Percentiles rank a stretch among this genome's conserved stretches.
Evolutionary conservation across 2,888 invertebrate species (phyloP).

Genomic region (Drosophila subquinaria): DNA sequence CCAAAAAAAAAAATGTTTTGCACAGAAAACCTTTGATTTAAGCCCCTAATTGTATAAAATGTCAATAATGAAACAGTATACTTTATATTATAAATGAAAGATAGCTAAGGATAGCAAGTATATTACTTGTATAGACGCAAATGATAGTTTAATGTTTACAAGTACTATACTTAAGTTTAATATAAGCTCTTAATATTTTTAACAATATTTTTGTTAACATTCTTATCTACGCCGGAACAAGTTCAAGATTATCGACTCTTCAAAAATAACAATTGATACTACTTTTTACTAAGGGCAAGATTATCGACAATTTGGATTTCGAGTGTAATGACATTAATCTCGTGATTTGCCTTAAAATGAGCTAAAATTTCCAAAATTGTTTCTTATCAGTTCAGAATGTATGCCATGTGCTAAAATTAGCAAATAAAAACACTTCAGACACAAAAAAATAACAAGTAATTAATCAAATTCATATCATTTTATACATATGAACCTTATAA

Average conservation of each 20-base stretch:
- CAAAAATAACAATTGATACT: not conserved
- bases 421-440: slow-evolving; percentile 5
- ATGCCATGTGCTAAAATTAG: slow-evolving; percentile 31
- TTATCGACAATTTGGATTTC: not conserved
- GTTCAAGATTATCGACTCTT: not conserved
- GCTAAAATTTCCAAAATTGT: not conserved
- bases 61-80: too few relatives aligned
- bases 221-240: not conserved
- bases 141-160: not conserved
- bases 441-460: slow-evolving; percentile 15
- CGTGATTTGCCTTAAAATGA: not conserved
- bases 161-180: not conserved
- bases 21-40: too few relatives aligned
- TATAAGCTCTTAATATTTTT: not conserved
- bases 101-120: not conserved
- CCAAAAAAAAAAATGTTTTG: too few relatives aligned
- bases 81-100: too few relatives aligned
- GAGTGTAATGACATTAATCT: slow-evolving; percentile 15
- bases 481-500: slow-evolving; percentile 6
- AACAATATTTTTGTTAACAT: not conserved
- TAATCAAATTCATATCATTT: slow-evolving; percentile 29
- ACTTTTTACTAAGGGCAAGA: not conserved
- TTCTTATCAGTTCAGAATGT: slow-evolving; percentile 22
- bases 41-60: too few relatives aligned
- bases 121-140: not conserved